Conservation (phyloP, 2,888 invertebrate species). For the Thereva nobilitata region DNA sequence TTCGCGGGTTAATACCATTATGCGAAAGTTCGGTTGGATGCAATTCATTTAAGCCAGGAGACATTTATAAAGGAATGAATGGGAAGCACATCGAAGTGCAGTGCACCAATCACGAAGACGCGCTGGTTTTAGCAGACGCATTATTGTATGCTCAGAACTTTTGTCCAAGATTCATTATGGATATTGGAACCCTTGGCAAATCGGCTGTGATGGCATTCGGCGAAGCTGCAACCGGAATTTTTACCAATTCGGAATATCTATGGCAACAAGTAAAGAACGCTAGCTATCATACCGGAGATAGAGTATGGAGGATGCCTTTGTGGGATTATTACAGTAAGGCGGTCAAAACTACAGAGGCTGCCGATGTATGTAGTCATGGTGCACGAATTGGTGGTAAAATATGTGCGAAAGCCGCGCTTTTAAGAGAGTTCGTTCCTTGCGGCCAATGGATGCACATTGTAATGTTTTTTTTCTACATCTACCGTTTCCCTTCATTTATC, state of each 20-base stretch:
- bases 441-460: slow-evolving; percentile 33
- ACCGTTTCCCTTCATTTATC: background rate
- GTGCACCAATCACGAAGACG: slow-evolving; percentile 77
- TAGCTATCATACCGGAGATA: slow-evolving; percentile 73
- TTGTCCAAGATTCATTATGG: slow-evolving; percentile 71
- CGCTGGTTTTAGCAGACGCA: slow-evolving; percentile 77
- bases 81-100: slow-evolving; percentile 71
- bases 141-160: slow-evolving; percentile 70
- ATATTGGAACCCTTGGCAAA: slow-evolving; percentile 79
- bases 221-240: slow-evolving; percentile 72
- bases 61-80: slow-evolving; percentile 74
- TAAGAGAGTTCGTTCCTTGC: slow-evolving; percentile 68
- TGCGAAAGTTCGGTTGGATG: slow-evolving; percentile 82
- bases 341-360: slow-evolving; percentile 58
- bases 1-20: slow-evolving; percentile 73
- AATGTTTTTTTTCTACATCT: background rate
- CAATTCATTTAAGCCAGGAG: slow-evolving; percentile 77
- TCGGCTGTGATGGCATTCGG: slow-evolving; percentile 68
- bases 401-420: slow-evolving; percentile 74
- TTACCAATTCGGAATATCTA: slow-evolving; percentile 71
- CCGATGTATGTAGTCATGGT: slow-evolving; percentile 68
- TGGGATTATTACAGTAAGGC: slow-evolving; percentile 68
- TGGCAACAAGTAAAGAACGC: slow-evolving; percentile 70
- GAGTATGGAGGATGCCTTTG: slow-evolving; percentile 83
- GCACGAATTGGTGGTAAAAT: slow-evolving; percentile 66